Evolutionary conservation across 2,888 invertebrate genomes (phyloP).

Genomic region (Heliothis peltigera): DNA sequence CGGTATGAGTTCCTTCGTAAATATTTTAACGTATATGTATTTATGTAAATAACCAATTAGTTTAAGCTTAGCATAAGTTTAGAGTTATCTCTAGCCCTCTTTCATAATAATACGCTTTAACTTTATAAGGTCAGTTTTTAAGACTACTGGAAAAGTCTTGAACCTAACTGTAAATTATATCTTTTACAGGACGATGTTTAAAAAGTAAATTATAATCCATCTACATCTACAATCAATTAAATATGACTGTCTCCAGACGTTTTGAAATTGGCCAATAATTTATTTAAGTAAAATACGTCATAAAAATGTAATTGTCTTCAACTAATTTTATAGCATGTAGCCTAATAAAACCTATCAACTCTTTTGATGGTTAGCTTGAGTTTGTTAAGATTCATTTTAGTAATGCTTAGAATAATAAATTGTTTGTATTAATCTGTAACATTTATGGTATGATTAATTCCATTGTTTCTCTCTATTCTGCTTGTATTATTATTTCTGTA

Average conservation of each 20-base stretch:
- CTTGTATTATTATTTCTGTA: slow-evolving; percentile 2
- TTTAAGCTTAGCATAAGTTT: slow-evolving; percentile 5
- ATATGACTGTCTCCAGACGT: not conserved
- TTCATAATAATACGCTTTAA: slow-evolving; percentile 6
- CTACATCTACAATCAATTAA: too few species aligned
- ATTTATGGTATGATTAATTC: not conserved
- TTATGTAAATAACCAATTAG: slow-evolving; percentile 11
- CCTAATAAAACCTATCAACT: not conserved
- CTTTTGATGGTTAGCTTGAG: not conserved
- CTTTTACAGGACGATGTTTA: not conserved
- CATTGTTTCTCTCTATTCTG: not conserved
- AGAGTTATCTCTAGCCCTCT: not conserved
- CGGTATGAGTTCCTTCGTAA: not conserved
- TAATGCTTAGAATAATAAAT: too few species aligned
- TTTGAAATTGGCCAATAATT: not conserved
- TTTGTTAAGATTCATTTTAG: too few species aligned
- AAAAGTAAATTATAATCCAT: too few species aligned
- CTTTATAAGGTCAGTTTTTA: not conserved
- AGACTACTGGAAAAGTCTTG: not conserved
- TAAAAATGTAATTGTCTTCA: not conserved
- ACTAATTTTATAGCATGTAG: not conserved
- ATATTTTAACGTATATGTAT: too few species aligned
- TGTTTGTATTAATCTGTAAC: not conserved
- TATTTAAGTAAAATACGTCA: not conserved
- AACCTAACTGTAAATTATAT: not conserved